Percentiles rank a stretch among this genome's conserved stretches.
Evolutionary conservation across 2,113 vertebrate genomes (phyloP).

Genomic region (Pica pica): DNA sequence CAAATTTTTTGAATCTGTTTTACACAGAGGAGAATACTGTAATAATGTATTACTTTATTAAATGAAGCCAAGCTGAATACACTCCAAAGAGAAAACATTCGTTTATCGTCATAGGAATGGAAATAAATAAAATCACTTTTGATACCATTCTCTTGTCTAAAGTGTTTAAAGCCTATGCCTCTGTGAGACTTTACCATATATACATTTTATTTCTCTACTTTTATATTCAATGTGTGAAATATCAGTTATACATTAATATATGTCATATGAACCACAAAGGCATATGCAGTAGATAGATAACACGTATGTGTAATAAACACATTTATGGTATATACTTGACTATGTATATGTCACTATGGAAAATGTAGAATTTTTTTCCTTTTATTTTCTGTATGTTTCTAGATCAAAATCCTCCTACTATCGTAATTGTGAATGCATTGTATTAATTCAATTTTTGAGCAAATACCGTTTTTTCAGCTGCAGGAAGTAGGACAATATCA

Average conservation of each 20-base stretch:
- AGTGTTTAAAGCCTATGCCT: not conserved
- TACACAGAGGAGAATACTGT: not conserved
- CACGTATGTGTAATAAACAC: not conserved
- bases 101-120: not conserved
- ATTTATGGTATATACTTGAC: not conserved
- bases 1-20: conserved; percentile 29
- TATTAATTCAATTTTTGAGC: not conserved
- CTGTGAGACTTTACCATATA: not conserved
- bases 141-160: not conserved
- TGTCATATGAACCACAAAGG: not conserved
- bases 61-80: not conserved
- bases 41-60: not conserved
- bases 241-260: not conserved
- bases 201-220: not conserved
- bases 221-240: not conserved
- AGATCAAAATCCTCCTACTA: not conserved
- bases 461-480: not conserved
- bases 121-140: not conserved
- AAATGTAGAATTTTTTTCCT: not conserved
- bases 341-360: not conserved
- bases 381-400: not conserved
- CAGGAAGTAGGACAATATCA: not conserved
- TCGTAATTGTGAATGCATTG: not conserved
- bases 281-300: not conserved
- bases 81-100: not conserved